Evolutionary conservation across 2,888 invertebrate genomes (phyloP), one percentile per base, ranked within the genome.

Genomic region (Phragmatobia fuliginosa): DNA sequence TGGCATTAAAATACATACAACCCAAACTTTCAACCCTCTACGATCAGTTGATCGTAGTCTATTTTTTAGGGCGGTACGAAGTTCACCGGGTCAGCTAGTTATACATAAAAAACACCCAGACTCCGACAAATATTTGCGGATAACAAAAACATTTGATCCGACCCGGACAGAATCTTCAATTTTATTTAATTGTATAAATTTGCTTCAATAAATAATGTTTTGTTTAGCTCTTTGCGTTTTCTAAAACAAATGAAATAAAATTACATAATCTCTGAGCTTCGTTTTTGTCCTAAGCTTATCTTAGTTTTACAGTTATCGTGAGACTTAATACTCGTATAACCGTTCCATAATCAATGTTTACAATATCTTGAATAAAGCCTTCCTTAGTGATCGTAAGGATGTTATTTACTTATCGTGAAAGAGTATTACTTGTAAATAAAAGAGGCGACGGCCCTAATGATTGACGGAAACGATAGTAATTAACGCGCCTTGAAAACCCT

Each of bases 391-490:
- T 71, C 72, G 73, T 76, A 78, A 71, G 71, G 71, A 78, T 74
- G 80, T 86, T 83, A 81, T 85, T 85, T 84, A 85, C 82, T 73
- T 66, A 66, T 77, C 75, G 73, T 81, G 79, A 83, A 85, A 80
- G 84, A 84, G 83, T 68, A 78, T 83, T 81, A 79, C 67, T 83
- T 79, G 84, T 87, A 86, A 87, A 85, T 86, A 87, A 87, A 85
- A 85, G 85, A 83, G 82, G 84, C 80, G 85, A 68, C 75, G 76
- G 79, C 77, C 74, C 84, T 86, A 88, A 86, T 85, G 84, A 87
- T 84, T 82, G 85, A 84, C 82, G 83, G 80, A 77, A 83, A 81
- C 78, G 83, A 70, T 84, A 88, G 86, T 90, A 90, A 89, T 90
- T 91, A 91, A 87, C 88, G 85, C 84, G 85, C 82, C 82, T 80